Conservation (phyloP, 1,140 invertebrate genomes). For the Heliconius hewitsoni region DNA sequence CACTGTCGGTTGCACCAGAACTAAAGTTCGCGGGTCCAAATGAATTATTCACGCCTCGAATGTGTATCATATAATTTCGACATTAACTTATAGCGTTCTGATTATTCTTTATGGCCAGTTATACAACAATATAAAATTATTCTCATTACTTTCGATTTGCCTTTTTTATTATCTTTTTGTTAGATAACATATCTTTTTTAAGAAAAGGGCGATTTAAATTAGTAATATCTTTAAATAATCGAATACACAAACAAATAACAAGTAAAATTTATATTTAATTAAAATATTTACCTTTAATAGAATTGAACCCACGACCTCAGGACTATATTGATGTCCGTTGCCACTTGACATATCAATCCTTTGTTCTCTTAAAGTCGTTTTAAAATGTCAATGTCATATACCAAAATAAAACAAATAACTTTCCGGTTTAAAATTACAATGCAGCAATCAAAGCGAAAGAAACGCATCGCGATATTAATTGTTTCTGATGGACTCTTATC, state of each 20-base stretch:
- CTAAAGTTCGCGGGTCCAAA: slow-evolving; percentile 43
- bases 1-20: slow-evolving; percentile 60
- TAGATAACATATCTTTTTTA: not conserved
- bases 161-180: not conserved
- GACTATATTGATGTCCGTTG: not conserved
- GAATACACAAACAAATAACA: not conserved
- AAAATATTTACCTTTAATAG: not conserved
- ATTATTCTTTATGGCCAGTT: not conserved
- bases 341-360: not conserved
- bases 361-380: not conserved
- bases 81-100: not conserved
- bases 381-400: not conserved
- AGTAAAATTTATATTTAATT: not conserved
- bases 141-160: not conserved
- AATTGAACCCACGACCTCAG: not conserved
- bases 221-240: not conserved
- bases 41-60: slow-evolving; percentile 60
- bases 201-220: too few relatives aligned
- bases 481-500: slow-evolving; percentile 40
- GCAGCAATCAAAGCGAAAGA: slow-evolving; percentile 26
- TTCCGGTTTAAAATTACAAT: slow-evolving; percentile 20
- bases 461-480: slow-evolving; percentile 43
- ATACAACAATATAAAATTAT: not conserved
- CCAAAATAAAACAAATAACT: slow-evolving; percentile 6
- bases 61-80: slow-evolving; percentile 27